Percentiles rank a stretch among this genome's conserved stretches.
Evolutionary conservation across 2,888 invertebrate species (phyloP).

Genomic region (Apomyelois bistriatella): DNA sequence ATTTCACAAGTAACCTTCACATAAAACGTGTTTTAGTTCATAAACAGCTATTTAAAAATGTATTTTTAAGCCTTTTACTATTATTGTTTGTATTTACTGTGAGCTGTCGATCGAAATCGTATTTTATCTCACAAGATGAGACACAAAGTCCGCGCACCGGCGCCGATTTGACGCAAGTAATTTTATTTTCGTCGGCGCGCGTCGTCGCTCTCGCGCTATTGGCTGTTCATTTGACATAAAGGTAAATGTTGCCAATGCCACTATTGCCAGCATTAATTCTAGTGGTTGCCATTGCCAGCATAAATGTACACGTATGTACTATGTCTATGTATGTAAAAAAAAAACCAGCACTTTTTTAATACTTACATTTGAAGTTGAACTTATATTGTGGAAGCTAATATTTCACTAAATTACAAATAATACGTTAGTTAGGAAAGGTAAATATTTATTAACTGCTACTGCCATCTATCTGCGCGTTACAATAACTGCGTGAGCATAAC

Average conservation of each 20-base stretch:
- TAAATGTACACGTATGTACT: too few species aligned
- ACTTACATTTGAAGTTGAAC: too few species aligned
- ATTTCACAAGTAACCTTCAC: neutral
- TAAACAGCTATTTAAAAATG: neutral
- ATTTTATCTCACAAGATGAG: neutral
- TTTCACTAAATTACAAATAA: neutral
- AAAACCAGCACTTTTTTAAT: too few species aligned
- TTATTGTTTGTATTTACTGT: constrained; percentile 11
- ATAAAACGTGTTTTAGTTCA: neutral
- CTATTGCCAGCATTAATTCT: neutral
- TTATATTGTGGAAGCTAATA: too few species aligned
- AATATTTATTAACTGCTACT: neutral
- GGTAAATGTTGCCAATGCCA: neutral
- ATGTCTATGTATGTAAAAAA: neutral
- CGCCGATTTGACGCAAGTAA: constrained; percentile 20
- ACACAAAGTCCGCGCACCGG: constrained; percentile 7
- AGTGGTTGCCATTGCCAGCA: neutral
- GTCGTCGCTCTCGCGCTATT: constrained; percentile 11
- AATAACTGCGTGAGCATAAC: too few species aligned
- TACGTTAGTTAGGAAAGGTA: too few species aligned
- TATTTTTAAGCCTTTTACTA: neutral
- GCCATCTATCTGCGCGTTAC: neutral
- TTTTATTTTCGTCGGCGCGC: constrained; percentile 17
- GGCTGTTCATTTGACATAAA: constrained; percentile 11
- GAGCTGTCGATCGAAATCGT: constrained; percentile 15